Conservation (phyloP, 2,888 invertebrate genomes). For the Pristionchus maxplancki region DNA sequence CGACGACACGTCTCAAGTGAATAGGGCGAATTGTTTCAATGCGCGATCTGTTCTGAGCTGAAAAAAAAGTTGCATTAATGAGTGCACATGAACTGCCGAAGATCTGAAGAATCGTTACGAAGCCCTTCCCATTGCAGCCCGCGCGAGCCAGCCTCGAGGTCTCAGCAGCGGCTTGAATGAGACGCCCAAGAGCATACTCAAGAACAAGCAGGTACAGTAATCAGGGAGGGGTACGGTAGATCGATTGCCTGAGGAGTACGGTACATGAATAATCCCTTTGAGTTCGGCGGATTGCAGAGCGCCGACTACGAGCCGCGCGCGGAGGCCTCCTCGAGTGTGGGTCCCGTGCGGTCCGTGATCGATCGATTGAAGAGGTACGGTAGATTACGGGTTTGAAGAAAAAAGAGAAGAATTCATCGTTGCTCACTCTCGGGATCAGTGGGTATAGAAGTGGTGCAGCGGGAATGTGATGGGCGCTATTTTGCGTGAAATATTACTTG, state of each 20-base stretch:
- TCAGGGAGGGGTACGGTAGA: not conserved
- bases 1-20: too few species aligned
- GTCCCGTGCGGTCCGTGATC: conserved; percentile 62
- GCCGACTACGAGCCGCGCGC: conserved; percentile 64
- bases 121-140: not conserved
- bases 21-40: too few species aligned
- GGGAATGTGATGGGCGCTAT: too few species aligned
- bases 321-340: conserved; percentile 24
- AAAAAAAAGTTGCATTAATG: too few species aligned
- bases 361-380: conserved; percentile 61
- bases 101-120: too few species aligned
- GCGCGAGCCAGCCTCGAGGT: conserved; percentile 39
- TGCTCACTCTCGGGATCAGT: not conserved
- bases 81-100: too few species aligned
- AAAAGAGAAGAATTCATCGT: too few species aligned
- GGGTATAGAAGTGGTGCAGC: not conserved
- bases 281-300: conserved; percentile 55
- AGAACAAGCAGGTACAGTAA: conserved; percentile 70
- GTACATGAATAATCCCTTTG: not conserved
- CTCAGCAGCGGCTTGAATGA: not conserved
- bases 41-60: too few species aligned
- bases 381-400: not conserved
- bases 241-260: not conserved
- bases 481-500: too few species aligned
- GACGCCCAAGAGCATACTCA: conserved; percentile 70